These are phyloP conservation scores for Umimayanthus kanabou DNA, from an alignment of 92 coral and sea anemone species.

Conservation along the genomic window DNA sequence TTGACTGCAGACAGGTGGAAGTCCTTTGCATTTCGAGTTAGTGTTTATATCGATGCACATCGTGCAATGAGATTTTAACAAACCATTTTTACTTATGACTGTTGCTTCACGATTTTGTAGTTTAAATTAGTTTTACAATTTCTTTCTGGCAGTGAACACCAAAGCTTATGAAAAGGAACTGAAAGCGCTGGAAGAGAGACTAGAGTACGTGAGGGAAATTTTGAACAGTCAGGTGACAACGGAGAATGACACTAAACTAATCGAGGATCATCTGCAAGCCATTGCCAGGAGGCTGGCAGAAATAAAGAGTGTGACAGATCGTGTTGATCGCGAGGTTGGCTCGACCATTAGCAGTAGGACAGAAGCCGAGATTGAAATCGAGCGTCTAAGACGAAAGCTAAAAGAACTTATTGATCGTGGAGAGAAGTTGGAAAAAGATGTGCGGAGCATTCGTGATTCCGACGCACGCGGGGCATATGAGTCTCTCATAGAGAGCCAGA, in stretches of 20 bases:
- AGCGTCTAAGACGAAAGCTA: slow-evolving; percentile 61
- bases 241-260: slow-evolving; percentile 69
- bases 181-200: slow-evolving; percentile 71
- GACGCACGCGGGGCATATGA: slow-evolving; percentile 77
- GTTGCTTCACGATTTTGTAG: not conserved
- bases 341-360: slow-evolving; percentile 50
- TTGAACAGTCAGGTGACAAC: slow-evolving; percentile 70
- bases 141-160: slow-evolving; percentile 39
- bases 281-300: slow-evolving; percentile 45
- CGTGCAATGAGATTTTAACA: too few species aligned
- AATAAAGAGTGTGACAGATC: slow-evolving; percentile 49
- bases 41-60: too few species aligned
- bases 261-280: slow-evolving; percentile 62
- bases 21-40: too few species aligned
- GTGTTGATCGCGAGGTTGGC: slow-evolving; percentile 46
- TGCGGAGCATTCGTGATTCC: slow-evolving; percentile 56
- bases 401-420: slow-evolving; percentile 60
- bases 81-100: too few species aligned
- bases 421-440: slow-evolving; percentile 52
- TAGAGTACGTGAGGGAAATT: slow-evolving; percentile 62
- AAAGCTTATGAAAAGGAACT: slow-evolving; percentile 81
- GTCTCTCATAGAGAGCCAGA: slow-evolving; percentile 68
- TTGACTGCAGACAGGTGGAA: too few species aligned
- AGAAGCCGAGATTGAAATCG: slow-evolving; percentile 70
- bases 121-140: not conserved